Conservation (phyloP, 2,797 vertebrate species). For the Carduelis carduelis region DNA sequence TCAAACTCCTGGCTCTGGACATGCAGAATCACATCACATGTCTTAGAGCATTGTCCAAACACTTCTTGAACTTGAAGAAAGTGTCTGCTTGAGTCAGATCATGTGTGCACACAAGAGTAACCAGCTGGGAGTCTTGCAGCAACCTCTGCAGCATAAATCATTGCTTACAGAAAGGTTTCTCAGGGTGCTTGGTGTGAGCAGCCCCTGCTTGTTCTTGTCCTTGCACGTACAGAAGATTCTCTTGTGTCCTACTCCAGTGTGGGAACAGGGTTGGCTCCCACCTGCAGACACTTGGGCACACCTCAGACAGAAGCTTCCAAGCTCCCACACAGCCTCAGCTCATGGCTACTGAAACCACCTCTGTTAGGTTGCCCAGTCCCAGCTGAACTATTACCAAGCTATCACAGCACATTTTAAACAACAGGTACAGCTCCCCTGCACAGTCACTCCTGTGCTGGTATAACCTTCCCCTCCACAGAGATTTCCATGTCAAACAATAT, state of each 20-base stretch:
- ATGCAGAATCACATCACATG: neutral
- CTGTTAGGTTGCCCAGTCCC: accelerated
- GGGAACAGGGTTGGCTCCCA: neutral
- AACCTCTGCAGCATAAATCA: neutral
- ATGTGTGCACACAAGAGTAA: neutral
- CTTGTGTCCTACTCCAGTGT: accelerated
- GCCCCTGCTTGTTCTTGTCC: neutral
- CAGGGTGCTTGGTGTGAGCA: neutral
- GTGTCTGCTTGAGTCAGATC: accelerated
- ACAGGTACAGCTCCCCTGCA: neutral
- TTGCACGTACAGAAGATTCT: accelerated
- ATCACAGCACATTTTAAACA: neutral
- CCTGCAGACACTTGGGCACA: accelerated
- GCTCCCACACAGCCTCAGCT: accelerated
- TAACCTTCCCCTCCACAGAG: neutral
- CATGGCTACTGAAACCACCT: neutral
- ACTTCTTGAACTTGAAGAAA: neutral
- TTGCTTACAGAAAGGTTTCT: neutral
- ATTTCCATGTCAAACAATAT: neutral
- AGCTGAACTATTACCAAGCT: neutral
- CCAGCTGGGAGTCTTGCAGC: neutral
- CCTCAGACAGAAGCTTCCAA: neutral
- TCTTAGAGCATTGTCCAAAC: neutral
- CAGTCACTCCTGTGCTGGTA: neutral
- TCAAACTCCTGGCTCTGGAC: neutral